Evolutionary conservation across 2,888 invertebrate species (phyloP).

Genomic region (Trichacis sp.): DNA sequence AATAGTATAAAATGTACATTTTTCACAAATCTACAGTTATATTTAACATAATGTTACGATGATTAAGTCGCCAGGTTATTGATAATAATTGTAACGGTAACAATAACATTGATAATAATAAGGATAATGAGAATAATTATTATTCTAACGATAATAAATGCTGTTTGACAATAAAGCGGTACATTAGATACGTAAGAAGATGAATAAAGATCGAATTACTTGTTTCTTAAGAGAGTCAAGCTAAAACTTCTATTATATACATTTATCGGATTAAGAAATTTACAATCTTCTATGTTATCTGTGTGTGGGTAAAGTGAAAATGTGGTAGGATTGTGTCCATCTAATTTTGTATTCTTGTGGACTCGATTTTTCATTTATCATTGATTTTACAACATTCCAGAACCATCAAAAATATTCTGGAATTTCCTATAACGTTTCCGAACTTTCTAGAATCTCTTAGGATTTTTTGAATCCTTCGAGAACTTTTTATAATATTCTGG

Average conservation of each 20-base stretch:
- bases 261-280: slow-evolving; percentile 10
- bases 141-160: slow-evolving; percentile 55
- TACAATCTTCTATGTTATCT: not conserved
- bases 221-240: slow-evolving; percentile 32
- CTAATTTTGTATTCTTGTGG: no score
- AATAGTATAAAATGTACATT: slow-evolving; percentile 61
- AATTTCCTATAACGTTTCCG: no score
- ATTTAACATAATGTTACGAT: slow-evolving; percentile 53
- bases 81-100: slow-evolving; percentile 40
- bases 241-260: slow-evolving; percentile 20
- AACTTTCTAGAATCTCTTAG: no score
- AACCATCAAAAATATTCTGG: no score
- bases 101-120: slow-evolving; percentile 55
- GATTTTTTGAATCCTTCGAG: no score
- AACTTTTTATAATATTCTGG: no score
- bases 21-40: slow-evolving; percentile 64
- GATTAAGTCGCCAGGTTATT: slow-evolving; percentile 41
- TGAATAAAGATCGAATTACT: slow-evolving; percentile 36
- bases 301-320: not conserved
- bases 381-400: no score
- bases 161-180: slow-evolving; percentile 68
- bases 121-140: slow-evolving; percentile 41
- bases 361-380: no score
- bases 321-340: not conserved
- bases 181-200: slow-evolving; percentile 50